phyloP scores from a whole-genome alignment of 1,140 invertebrate genomes.

The Drosophila truncata region DNA sequence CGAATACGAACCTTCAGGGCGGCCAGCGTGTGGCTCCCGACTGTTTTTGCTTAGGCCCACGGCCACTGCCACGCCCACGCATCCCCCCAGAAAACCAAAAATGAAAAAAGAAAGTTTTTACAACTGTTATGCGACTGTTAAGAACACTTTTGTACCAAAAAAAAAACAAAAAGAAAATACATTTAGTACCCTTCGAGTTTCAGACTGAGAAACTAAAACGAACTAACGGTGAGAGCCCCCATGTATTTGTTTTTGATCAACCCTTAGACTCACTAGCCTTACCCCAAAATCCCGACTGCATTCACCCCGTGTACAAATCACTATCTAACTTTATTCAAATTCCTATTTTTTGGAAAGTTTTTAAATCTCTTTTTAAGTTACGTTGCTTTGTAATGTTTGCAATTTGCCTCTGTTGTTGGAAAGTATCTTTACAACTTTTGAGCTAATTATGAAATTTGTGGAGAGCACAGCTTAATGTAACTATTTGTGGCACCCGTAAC shows the following conservation, averaged over 20 bases:
- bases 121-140: conserved; percentile 66
- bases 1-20: conserved; percentile 34
- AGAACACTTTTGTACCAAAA: conserved; percentile 59
- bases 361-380: conserved; percentile 20
- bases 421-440: conserved; percentile 40
- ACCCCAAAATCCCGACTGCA: conserved; percentile 17
- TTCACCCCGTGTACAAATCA: conserved; percentile 34
- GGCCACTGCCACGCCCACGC: conserved; percentile 48
- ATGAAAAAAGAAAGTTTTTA: conserved; percentile 54
- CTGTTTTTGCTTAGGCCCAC: conserved; percentile 67
- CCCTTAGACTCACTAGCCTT: conserved; percentile 18
- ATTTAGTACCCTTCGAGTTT: conserved; percentile 65
- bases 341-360: conserved; percentile 10
- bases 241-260: conserved; percentile 34
- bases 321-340: not conserved
- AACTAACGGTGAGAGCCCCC: conserved; percentile 72
- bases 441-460: conserved; percentile 29
- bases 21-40: conserved; percentile 38
- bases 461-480: conserved; percentile 55
- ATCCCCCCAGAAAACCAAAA: conserved; percentile 16
- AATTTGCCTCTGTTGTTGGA: conserved; percentile 38
- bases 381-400: conserved; percentile 60
- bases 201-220: conserved; percentile 43
- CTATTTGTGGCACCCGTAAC: conserved; percentile 51
- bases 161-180: not conserved